Evolutionary conservation across 1,140 invertebrate genomes (phyloP).

Genomic region (Achroia grisella): DNA sequence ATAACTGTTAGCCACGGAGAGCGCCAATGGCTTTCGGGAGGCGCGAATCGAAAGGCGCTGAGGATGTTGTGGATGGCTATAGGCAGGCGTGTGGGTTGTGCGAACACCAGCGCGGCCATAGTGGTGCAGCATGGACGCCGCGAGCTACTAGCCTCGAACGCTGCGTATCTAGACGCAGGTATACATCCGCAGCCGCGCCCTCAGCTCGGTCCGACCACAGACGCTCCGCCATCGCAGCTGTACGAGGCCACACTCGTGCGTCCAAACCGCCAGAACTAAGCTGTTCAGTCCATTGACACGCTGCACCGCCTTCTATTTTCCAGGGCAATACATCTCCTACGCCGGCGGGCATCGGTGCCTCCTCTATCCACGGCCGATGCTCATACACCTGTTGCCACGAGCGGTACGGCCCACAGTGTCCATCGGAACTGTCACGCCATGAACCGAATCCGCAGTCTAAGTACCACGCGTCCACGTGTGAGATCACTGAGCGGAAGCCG

Average conservation of each 20-base stretch:
- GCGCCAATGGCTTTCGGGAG: neutral
- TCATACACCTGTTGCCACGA: conserved; percentile 89
- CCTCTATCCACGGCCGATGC: conserved; percentile 82
- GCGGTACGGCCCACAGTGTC: conserved; percentile 85
- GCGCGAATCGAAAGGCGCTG: neutral
- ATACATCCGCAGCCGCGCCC: conserved; percentile 72
- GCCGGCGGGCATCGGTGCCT: conserved; percentile 69
- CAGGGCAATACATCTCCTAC: conserved; percentile 81
- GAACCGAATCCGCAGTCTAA: conserved; percentile 88
- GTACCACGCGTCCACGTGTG: conserved; percentile 90
- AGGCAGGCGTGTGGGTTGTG: conserved; percentile 84
- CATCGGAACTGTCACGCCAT: conserved; percentile 80
- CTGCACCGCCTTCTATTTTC: conserved; percentile 83
- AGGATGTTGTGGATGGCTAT: conserved; percentile 22
- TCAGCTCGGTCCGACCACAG: conserved; percentile 64
- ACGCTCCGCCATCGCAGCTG: conserved; percentile 82
- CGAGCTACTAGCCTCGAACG: conserved; percentile 76
- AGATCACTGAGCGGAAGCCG: conserved; percentile 85
- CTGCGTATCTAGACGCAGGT: conserved; percentile 79
- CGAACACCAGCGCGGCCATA: conserved; percentile 84
- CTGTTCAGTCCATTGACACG: conserved; percentile 84
- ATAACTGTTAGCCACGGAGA: neutral
- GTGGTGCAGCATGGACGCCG: conserved; percentile 79
- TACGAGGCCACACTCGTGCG: conserved; percentile 80
- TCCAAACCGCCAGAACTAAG: conserved; percentile 76